Evolutionary conservation across 2,113 vertebrate genomes (phyloP).

Genomic region (Opisthocomus hoazin): DNA sequence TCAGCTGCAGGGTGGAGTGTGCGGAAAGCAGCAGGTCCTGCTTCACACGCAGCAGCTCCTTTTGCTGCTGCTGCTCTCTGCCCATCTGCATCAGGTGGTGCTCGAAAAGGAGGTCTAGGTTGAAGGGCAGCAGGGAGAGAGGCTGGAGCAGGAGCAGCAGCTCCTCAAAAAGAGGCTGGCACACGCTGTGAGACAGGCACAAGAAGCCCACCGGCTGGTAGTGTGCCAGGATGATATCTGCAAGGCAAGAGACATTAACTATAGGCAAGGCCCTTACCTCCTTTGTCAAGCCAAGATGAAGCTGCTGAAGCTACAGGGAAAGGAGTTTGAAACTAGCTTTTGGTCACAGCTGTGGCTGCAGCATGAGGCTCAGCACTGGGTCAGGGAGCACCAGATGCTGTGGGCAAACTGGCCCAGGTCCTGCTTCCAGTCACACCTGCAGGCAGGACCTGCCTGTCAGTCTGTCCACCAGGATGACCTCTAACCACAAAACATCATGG

Average conservation of each 20-base stretch:
- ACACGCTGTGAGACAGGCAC: constrained; percentile 82
- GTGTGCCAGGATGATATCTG: constrained; percentile 88
- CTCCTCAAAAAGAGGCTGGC: constrained; percentile 87
- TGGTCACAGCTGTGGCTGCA: background rate
- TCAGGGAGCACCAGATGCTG: background rate
- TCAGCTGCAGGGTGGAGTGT: constrained; percentile 91
- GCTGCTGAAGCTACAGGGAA: background rate
- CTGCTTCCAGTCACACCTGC: background rate
- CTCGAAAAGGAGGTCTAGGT: constrained; percentile 92
- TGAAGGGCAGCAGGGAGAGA: constrained; percentile 91
- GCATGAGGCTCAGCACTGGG: background rate
- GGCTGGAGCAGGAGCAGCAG: constrained; percentile 93
- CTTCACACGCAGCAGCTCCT: constrained; percentile 87
- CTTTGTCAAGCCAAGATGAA: background rate
- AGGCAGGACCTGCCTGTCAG: background rate
- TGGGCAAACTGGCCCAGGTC: background rate
- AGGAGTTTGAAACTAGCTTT: background rate
- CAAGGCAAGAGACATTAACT: background rate
- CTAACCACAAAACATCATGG: background rate
- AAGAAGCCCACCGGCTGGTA: constrained; percentile 91
- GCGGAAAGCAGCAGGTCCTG: constrained; percentile 81
- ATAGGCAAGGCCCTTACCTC: background rate
- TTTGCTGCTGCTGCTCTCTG: constrained; percentile 85
- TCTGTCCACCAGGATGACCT: background rate
- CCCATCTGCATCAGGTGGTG: constrained; percentile 86